A percentile compares a stretch with the other conserved stretches of the same genome.
Conservation (phyloP, 2,113 vertebrate genomes). For the Carettochelys insculpta region DNA sequence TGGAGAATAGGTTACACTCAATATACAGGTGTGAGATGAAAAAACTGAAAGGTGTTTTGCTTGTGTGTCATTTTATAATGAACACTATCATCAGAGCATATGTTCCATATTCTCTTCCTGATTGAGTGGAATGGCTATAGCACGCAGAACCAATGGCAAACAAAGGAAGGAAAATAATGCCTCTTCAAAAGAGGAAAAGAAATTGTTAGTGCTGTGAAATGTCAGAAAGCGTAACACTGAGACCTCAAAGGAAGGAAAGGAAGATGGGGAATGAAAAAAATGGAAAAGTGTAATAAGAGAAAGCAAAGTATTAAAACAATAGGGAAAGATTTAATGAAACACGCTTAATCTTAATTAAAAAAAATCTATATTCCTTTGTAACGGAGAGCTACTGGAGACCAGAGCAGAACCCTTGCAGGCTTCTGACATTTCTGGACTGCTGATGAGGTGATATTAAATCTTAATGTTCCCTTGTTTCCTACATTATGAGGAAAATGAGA, state of each 20-base stretch:
- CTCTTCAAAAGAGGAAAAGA: not conserved
- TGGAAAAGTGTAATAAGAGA: constrained; percentile 3
- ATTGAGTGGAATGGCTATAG: not conserved
- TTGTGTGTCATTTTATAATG: not conserved
- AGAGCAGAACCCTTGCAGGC: constrained; percentile 16
- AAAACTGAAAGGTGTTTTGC: constrained; percentile 34
- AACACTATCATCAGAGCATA: not conserved
- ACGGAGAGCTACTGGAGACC: constrained; percentile 45
- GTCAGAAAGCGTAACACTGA: not conserved
- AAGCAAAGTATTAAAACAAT: constrained; percentile 43
- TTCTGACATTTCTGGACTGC: constrained; percentile 38
- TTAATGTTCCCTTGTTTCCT: constrained; percentile 70
- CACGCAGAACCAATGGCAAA: constrained; percentile 11
- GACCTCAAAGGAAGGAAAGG: constrained; percentile 48
- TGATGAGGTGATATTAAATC: constrained; percentile 69
- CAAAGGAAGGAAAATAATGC: not conserved
- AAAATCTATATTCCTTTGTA: constrained; percentile 6
- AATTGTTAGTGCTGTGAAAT: not conserved
- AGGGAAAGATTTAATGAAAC: constrained; percentile 67
- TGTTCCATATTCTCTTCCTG: not conserved
- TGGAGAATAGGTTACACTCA: not conserved
- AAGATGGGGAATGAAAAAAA: not conserved
- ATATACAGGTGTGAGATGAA: not conserved
- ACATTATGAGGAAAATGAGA: constrained; percentile 58
- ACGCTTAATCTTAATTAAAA: constrained; percentile 50